Evolutionary conservation across 1,140 invertebrate species (phyloP).

Genomic region (Drosophila triauraria): DNA sequence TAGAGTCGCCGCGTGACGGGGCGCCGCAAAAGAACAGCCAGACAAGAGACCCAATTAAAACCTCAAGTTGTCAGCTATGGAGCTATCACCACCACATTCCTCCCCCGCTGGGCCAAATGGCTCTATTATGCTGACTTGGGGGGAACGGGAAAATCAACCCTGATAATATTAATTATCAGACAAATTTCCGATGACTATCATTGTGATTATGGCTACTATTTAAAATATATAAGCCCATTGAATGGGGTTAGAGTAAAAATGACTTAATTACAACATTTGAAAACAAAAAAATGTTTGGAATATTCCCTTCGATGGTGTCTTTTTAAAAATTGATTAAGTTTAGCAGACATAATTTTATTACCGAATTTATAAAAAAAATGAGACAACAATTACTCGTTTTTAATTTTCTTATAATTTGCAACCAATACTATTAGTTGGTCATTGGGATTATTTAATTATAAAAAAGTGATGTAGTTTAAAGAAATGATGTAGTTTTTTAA

Average conservation of each 20-base stretch:
- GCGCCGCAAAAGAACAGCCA: slow-evolving; percentile 22
- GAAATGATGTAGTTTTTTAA: too few relatives aligned
- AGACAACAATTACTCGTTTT: too few relatives aligned
- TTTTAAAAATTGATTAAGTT: background rate
- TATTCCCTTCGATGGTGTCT: background rate
- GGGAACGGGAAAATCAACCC: slow-evolving; percentile 29
- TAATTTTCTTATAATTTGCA: too few relatives aligned
- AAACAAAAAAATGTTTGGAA: background rate
- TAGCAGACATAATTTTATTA: too few relatives aligned
- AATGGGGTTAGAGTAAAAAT: slow-evolving; percentile 21
- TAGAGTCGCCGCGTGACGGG: slow-evolving; percentile 43
- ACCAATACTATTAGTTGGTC: too few relatives aligned
- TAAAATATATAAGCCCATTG: slow-evolving; percentile 41
- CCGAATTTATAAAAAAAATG: too few relatives aligned
- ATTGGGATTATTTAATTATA: too few relatives aligned
- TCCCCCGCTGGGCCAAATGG: slow-evolving; percentile 62
- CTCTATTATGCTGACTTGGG: slow-evolving; percentile 58
- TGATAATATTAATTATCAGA: slow-evolving; percentile 27
- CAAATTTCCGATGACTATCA: slow-evolving; percentile 41
- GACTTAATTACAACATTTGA: slow-evolving; percentile 47
- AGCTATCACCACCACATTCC: slow-evolving; percentile 55
- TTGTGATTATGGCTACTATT: slow-evolving; percentile 62
- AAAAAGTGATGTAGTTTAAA: too few relatives aligned
- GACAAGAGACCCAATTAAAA: slow-evolving; percentile 63
- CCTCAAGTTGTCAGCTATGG: slow-evolving; percentile 60